Evolutionary conservation across 37 sponge, comb jelly and placozoan species (phyloP), one percentile per base, ranked within the genome.

Genomic region (Hormiphora californensis): DNA sequence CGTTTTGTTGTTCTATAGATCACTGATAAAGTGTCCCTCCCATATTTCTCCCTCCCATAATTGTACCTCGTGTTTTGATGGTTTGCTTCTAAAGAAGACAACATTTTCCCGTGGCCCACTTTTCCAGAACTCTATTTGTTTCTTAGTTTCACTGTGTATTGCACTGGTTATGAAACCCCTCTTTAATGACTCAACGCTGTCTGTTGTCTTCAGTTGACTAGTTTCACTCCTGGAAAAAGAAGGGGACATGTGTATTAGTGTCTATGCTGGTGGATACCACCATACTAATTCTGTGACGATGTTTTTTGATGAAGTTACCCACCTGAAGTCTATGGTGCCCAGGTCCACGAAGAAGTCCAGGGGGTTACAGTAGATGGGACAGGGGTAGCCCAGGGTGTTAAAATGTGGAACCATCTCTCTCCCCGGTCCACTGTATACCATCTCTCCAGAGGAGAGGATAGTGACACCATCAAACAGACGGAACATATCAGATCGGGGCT

Each of bases 401-500:
- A 73, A 73, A 30, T 73, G 81, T 39, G 9, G 41, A 1, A 73
- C 81, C 81, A 73, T 73, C 27, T 23, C 35, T 19, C 81, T 43
- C 4, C 46, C 81, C 12, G 81, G 81, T 3, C 81, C 81, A 30
- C 81, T 73, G 81, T 73, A 73, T 5, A 73, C 81, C 25, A 33
- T 33, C 81, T 73, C 44, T 39, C 81, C 81, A 25, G 81, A 73
- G 43, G 81, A 73, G 12, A 73, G 81, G 38, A 73, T 73, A 1
- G 81, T 73, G 7, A 73, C 43, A 1, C 81, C 81, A 28, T 73
- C 81, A 73, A 73, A 73, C 44, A 73, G 81, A 27, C 81, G 35
- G 81, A 73, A 73, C 81, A 73, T 73, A 46, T 73, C 81, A 33
- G 81, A 73, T 2, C 81, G 81, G 36, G 81, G 81, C 81, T 73